Base-by-base conservation (phyloP, 1,140 invertebrate genomes). In the Drosophila ambigua region DNA sequence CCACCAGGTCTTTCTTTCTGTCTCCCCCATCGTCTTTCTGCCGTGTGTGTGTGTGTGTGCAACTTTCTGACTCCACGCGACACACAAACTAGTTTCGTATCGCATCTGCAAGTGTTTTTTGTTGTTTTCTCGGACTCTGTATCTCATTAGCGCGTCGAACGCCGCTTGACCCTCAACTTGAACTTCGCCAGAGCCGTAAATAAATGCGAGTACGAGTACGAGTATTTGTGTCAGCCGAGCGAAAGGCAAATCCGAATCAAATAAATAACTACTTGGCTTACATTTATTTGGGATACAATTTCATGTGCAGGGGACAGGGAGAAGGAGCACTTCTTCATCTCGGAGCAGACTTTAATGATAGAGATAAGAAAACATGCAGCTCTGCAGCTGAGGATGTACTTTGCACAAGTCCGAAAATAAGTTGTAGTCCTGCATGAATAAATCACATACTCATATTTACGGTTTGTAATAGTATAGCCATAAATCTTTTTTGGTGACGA, bases 121-220 rank as follows among this genome's bases (percentile, higher is more conserved):
- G 77, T 64, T 71, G 51, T 77, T 77, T 62, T 76, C 72, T 51
- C 41, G 46, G 45, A 50, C 72, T 50, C 67, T 28, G 61, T 49
- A 85, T 77, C 82, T 85, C 82, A 85, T 85, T 87, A 85, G 82
- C 59, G 63, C 43, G 69, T 50, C 44, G 23, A 24, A 24, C 23
- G 45, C 49, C 53, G 44, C 55, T 43, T 83, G 82, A 85, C 71
- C 82, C 79, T 88, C 75, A 85, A 83, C 82, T 85, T 85, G 83
- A 85, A 85, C 82, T 88, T 75, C 49, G 51, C 20, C 55, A 49
- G 50, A 67, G 39, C 57, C 53, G 50, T 62, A 61, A 64, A 64
- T 77, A 63, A 63, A 31, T 58, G 46, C 5, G 7, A 6, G 26
- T 13, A 51, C 5, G 7, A 6, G 26, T 13, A 13, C 11, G 11